Evolutionary conservation across 35 echinoderm and acorn worm species (phyloP), one percentile per base, ranked within the genome.

Genomic region (Apostichopus japonicus): DNA sequence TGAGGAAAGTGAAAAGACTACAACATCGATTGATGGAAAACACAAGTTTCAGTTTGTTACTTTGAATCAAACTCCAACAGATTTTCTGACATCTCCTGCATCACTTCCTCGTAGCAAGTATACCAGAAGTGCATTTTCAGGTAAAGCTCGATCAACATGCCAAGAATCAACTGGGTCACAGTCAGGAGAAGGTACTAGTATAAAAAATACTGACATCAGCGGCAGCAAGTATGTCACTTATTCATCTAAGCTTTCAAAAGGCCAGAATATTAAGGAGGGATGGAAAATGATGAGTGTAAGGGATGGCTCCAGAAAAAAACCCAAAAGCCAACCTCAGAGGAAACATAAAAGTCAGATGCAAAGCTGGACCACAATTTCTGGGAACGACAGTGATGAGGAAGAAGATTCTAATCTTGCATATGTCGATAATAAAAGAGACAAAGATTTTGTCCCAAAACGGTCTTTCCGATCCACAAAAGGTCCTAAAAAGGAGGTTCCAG

Each of bases 41-140:
- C 54, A 22, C 54, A 84, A 84, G 17, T 84, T 84, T 84, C 81
- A 84, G 7, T 22, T 84, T 23, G 81, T 84, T n/a, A 84, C 53
- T 15, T 19, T 75, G 71, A 21, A 14, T 7, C 71, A 75, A 75
- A 6, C 71, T 21, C 33, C 33, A 44, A 44, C 33, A 44, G 33
- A 44, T 44, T 44, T 44, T 44, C 33, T 44, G 33, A 75, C 15
- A 75, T 7, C 21, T 75, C 7, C 71, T 21, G 71, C 17, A 21
- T 21, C 17, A 75, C 0, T 6, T 75, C 71, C 71, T 75, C 71
- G 17, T 19, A 75, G 17, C 71, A 75, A 75, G 71, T 75, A 75
- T 75, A 19, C n/a, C 16, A 15, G 16, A 23, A 23, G 17, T 75
- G n/a, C 17, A 75, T 75, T 21, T 23, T 75, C 71, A 75, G 71